Conservation (phyloP, 2,888 invertebrate species). For the Nowickia ferox region DNA sequence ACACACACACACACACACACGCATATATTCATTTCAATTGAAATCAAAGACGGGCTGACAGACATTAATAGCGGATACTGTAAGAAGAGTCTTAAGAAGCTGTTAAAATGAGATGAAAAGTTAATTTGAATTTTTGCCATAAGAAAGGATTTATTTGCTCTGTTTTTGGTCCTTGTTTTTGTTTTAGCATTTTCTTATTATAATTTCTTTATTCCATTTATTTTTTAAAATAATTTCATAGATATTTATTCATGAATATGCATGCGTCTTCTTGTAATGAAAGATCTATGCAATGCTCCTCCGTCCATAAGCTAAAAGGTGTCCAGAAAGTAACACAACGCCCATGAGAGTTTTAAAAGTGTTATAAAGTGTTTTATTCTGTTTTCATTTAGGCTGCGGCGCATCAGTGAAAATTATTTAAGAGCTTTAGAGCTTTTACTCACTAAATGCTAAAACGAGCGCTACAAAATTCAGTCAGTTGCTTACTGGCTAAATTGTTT, state of each 20-base stretch:
- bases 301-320: too few relatives aligned
- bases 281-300: too few relatives aligned
- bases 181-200: slow-evolving; percentile 24
- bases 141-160: slow-evolving; percentile 65
- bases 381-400: background rate
- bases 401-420: slow-evolving; percentile 32
- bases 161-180: slow-evolving; percentile 19
- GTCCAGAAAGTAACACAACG: too few relatives aligned
- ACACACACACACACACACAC: background rate
- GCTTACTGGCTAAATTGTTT: background rate
- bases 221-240: slow-evolving; percentile 30
- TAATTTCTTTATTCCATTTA: slow-evolving; percentile 33
- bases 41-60: slow-evolving; percentile 16
- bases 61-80: slow-evolving; percentile 45
- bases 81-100: slow-evolving; percentile 48
- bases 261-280: too few relatives aligned
- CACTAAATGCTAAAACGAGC: slow-evolving; percentile 26
- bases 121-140: slow-evolving; percentile 65
- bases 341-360: too few relatives aligned
- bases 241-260: slow-evolving; percentile 22
- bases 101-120: slow-evolving; percentile 62
- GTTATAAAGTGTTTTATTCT: too few relatives aligned
- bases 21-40: background rate
- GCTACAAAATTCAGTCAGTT: slow-evolving; percentile 22
- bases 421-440: slow-evolving; percentile 8